These are phyloP conservation scores for Dusona sp. DNA, from an alignment of 2,888 invertebrate genomes.

Conservation along the genomic window DNA sequence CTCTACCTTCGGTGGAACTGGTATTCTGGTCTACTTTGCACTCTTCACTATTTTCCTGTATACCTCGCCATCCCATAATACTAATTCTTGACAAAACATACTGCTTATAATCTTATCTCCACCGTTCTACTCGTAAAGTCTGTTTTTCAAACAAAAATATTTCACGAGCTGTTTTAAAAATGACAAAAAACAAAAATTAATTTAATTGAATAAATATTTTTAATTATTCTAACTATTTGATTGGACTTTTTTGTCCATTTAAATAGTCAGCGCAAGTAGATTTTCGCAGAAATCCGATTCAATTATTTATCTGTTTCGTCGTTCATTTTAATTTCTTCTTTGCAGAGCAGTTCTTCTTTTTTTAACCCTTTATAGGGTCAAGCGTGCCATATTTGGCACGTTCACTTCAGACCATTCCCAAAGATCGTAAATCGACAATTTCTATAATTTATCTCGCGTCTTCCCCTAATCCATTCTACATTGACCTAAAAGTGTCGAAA, in stretches of 20 bases:
- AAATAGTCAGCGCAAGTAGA: background rate
- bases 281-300: background rate
- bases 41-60: conserved; percentile 1
- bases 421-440: too few species aligned
- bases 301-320: background rate
- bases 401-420: too few species aligned
- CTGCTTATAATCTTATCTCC: conserved; percentile 1
- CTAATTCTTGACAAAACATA: background rate
- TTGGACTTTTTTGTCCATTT: too few species aligned
- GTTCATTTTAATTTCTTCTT: background rate
- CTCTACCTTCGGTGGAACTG: background rate
- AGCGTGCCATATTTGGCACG: too few species aligned
- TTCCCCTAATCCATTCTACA: too few species aligned
- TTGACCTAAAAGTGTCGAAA: too few species aligned
- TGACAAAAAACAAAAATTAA: too few species aligned
- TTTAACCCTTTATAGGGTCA: too few species aligned
- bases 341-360: background rate
- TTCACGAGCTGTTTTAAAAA: conserved; percentile 22
- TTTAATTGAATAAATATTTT: too few species aligned
- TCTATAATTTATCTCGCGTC: too few species aligned
- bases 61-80: background rate
- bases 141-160: conserved; percentile 17
- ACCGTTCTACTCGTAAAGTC: conserved; percentile 11
- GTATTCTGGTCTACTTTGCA: conserved; percentile 22
- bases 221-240: too few species aligned